These are phyloP conservation scores for Odontesthes bonariensis DNA, from an alignment of 2,113 vertebrate species.

Conservation along the genomic window DNA sequence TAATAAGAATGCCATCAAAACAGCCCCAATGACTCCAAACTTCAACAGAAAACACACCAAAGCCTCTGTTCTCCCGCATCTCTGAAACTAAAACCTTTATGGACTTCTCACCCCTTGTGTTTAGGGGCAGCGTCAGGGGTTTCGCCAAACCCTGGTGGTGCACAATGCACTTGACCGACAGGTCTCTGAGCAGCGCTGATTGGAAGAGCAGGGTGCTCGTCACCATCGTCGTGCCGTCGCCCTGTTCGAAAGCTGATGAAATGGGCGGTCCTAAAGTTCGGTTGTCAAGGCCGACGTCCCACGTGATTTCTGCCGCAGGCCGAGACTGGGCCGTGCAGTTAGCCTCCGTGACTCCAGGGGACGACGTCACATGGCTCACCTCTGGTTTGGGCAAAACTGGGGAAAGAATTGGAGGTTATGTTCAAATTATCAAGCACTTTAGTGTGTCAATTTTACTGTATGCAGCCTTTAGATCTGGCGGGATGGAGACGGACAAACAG, in stretches of 20 bases:
- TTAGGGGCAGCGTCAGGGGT: conserved; percentile 60
- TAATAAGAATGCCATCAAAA: conserved; percentile 39
- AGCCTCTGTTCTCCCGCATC: neutral
- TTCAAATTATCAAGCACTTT: neutral
- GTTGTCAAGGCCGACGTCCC: conserved; percentile 74
- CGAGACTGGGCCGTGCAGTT: conserved; percentile 81
- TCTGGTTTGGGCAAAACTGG: conserved; percentile 81
- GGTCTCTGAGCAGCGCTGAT: conserved; percentile 51
- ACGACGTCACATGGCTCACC: conserved; percentile 65
- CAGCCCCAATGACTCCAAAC: conserved; percentile 48
- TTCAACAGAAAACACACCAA: conserved; percentile 48
- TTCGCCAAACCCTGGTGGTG: conserved; percentile 75
- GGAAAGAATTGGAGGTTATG: neutral
- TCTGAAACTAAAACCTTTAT: too few relatives aligned
- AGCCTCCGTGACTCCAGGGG: conserved; percentile 76
- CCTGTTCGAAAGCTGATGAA: conserved; percentile 44
- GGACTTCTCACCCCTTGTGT: conserved; percentile 53
- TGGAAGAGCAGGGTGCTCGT: conserved; percentile 78
- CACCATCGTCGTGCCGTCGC: conserved; percentile 79
- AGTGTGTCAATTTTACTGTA: neutral
- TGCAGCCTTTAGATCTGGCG: conserved; percentile 1
- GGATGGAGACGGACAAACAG: conserved; percentile 7
- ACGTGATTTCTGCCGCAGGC: conserved; percentile 72
- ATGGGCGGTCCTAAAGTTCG: conserved; percentile 69
- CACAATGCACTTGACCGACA: conserved; percentile 72